Base-by-base conservation (phyloP, 1,140 invertebrate genomes). In the Eciton burchellii region DNA sequence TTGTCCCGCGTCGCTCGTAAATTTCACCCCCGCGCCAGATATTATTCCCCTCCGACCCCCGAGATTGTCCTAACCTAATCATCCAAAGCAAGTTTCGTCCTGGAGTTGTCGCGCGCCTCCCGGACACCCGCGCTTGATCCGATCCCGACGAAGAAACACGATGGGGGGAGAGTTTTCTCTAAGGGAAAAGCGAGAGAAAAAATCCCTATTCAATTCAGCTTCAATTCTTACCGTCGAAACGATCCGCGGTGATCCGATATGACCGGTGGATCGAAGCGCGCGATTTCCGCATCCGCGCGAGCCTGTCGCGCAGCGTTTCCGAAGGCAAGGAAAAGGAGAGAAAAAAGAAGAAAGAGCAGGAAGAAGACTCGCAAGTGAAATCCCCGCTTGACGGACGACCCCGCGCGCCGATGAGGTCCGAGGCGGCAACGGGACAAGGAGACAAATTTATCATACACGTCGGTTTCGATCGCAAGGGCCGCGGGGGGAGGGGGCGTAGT, bases 391-490 rank as follows among this genome's bases (percentile, higher is more conserved):
- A 14, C 29, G 47, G 82, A 49, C 82, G 54, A 54, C 43, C 19
- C 24, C n/a, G 52, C 54, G 45, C 12, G 16, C n/a, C n/a, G 41
- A 60, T 79, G 47, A 70, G 79, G 79, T 83, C 82, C 63, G 47
- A 12, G 57, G 21, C 63, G 24, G n/a, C 41, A 54, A 52, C 66
- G 14, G 49, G 26, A 43, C 24, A 49, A 24, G 45, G 62, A 26
- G n/a, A n/a, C n/a, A n/a, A 63, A 84, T 71, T 84, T 63, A 83
- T 83, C 45, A 19, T 41, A 26, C 47, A 45, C 45, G 47, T 77
- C 45, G 73, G 12, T 21, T 79, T 66, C 16, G 56, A 70, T 26
- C 3, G 26, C 1, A 14, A 19, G 16, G 29, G 3, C 1, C 16
- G 29, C 26, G 63, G 12, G 12, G 59, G 54, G 54, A 24, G 19